Percentiles rank a stretch among this genome's conserved stretches.
Conservation (phyloP, 2,888 invertebrate species). For the Stramonita haemastoma region DNA sequence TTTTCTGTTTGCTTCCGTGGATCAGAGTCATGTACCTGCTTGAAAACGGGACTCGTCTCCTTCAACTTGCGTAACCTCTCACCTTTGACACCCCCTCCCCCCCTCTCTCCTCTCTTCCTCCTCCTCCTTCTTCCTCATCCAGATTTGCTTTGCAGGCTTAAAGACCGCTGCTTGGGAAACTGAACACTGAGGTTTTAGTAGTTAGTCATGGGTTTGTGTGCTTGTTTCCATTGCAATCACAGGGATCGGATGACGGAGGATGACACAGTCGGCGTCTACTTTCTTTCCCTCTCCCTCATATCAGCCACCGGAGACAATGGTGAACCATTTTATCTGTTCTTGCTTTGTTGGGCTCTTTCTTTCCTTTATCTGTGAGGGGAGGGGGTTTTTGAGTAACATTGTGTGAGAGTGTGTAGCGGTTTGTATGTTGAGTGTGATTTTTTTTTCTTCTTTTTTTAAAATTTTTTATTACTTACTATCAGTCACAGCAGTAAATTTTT, state of each 20-base stretch:
- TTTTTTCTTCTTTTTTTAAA: too few relatives aligned
- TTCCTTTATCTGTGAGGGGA: not conserved
- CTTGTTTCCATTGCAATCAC: slow-evolving; percentile 44
- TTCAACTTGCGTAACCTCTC: not conserved
- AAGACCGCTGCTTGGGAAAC: not conserved
- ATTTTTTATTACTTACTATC: too few relatives aligned
- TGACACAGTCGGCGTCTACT: slow-evolving; percentile 72
- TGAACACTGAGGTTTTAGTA: too few relatives aligned
- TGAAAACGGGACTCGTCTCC: not conserved
- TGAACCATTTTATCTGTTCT: slow-evolving; percentile 52
- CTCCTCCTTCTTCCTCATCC: not conserved
- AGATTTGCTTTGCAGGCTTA: not conserved
- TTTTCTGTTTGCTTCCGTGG: not conserved
- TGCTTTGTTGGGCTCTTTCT: not conserved
- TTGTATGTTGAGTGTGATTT: not conserved
- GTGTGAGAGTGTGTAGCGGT: not conserved
- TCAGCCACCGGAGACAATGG: slow-evolving; percentile 72
- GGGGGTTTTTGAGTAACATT: not conserved
- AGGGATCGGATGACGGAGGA: slow-evolving; percentile 77
- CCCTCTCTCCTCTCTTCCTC: not conserved
- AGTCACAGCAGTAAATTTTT: too few relatives aligned
- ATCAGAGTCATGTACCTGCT: too few relatives aligned
- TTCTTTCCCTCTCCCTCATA: slow-evolving; percentile 68
- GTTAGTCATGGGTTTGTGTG: slow-evolving; percentile 27
- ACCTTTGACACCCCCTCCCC: not conserved